phyloP scores from a whole-genome alignment of 2,797 vertebrate genomes.

The Alectoris magna region DNA sequence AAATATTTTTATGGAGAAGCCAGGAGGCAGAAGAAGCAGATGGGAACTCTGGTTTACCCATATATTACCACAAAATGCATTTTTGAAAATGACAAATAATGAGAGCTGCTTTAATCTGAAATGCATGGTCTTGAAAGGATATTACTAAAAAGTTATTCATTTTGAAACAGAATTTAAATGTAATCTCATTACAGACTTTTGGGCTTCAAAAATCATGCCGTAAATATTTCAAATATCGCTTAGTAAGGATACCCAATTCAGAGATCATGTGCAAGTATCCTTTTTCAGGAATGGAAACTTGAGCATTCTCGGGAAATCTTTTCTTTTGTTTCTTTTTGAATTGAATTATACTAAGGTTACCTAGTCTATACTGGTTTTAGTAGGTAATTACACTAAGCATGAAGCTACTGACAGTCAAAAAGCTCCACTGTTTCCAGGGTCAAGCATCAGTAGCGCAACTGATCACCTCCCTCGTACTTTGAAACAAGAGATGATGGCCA shows the following conservation, averaged over 20 bases:
- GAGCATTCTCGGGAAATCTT: neutral
- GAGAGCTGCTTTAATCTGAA: neutral
- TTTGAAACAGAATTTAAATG: neutral
- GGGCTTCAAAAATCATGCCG: neutral
- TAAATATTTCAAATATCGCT: neutral
- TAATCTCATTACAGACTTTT: neutral
- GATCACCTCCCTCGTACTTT: neutral
- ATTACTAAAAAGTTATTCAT: neutral
- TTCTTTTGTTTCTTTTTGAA: neutral
- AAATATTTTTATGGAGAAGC: neutral
- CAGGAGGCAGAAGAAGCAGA: neutral
- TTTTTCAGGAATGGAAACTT: neutral
- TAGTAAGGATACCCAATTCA: neutral
- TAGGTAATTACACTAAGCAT: neutral
- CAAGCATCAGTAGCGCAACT: neutral
- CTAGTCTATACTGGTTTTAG: neutral
- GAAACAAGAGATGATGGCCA: neutral
- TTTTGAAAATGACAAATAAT: neutral
- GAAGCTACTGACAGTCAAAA: neutral
- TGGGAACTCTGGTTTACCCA: neutral
- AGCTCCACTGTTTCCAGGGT: neutral
- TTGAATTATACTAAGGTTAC: neutral
- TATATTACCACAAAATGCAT: neutral
- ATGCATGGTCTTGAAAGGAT: neutral
- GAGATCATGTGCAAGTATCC: neutral